Conservation (phyloP, 2,888 invertebrate species). For the Drosophila mercatorum region DNA sequence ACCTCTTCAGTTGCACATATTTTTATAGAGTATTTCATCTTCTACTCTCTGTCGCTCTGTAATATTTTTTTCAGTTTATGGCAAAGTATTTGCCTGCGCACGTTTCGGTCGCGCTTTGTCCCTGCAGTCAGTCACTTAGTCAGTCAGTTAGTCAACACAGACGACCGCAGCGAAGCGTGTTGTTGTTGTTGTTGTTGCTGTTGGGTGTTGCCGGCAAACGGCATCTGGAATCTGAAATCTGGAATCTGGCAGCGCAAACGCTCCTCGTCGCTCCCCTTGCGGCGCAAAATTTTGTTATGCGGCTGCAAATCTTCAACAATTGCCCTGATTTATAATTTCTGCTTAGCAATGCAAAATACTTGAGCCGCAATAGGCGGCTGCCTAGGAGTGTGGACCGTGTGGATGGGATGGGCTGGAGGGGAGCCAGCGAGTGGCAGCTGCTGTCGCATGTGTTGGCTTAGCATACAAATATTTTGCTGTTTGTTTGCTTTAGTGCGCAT, state of each 20-base stretch:
- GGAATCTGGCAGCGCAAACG: slow-evolving; percentile 26
- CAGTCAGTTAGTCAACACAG: slow-evolving; percentile 76
- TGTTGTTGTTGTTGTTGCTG: slow-evolving; percentile 17
- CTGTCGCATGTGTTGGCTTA: slow-evolving; percentile 77
- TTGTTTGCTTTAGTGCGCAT: slow-evolving; percentile 78
- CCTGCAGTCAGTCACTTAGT: slow-evolving; percentile 56
- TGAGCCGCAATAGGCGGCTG: slow-evolving; percentile 71
- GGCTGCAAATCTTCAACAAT: slow-evolving; percentile 81
- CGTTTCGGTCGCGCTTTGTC: slow-evolving; percentile 42
- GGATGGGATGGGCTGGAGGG: not conserved
- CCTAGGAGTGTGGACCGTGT: slow-evolving; percentile 6
- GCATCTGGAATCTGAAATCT: slow-evolving; percentile 42
- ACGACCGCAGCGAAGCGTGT: slow-evolving; percentile 48
- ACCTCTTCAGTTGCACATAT: not conserved
- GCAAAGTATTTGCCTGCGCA: slow-evolving; percentile 67
- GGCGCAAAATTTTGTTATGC: slow-evolving; percentile 71
- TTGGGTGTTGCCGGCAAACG: slow-evolving; percentile 23
- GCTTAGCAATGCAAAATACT: slow-evolving; percentile 82
- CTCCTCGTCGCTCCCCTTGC: slow-evolving; percentile 12
- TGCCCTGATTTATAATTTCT: slow-evolving; percentile 82
- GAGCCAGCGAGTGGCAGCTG: slow-evolving; percentile 53
- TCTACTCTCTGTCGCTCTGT: not conserved
- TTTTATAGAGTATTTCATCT: not conserved
- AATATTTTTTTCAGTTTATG: slow-evolving; percentile 54
- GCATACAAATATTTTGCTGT: slow-evolving; percentile 80